These are phyloP conservation scores for Mactromeris polynyma DNA, from an alignment of 2,888 invertebrate genomes.

Conservation along the genomic window DNA sequence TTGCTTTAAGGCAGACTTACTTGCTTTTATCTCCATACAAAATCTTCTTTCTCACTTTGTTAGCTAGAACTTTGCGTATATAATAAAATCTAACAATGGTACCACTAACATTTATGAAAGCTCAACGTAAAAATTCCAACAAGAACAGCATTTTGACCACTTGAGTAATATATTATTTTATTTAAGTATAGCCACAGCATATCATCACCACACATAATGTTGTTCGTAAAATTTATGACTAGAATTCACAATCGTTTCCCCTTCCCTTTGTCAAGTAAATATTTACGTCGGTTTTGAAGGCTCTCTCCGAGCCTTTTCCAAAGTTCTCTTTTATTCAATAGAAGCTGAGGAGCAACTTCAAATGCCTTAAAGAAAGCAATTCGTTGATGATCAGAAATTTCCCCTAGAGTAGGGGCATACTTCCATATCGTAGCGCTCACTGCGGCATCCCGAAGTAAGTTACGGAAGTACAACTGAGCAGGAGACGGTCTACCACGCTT, in stretches of 20 bases:
- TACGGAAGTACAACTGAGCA: constrained; percentile 26
- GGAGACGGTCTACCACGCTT: constrained; percentile 4
- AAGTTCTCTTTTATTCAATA: neutral
- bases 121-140: too few species aligned
- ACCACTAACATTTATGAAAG: too few species aligned
- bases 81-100: too few species aligned
- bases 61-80: too few species aligned
- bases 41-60: too few species aligned
- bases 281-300: constrained; percentile 38
- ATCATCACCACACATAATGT: too few species aligned
- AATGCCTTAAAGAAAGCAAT: constrained; percentile 20
- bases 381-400: neutral
- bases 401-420: constrained; percentile 5
- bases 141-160: too few species aligned
- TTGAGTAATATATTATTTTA: too few species aligned
- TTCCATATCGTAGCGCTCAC: constrained; percentile 13
- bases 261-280: constrained; percentile 24
- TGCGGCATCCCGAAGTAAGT: constrained; percentile 24
- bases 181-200: too few species aligned
- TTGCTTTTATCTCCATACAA: too few species aligned
- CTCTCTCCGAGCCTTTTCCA: constrained; percentile 41
- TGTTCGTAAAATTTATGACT: too few species aligned
- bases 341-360: constrained; percentile 1
- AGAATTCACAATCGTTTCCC: constrained; percentile 17
- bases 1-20: too few species aligned